phyloP scores from a whole-genome alignment of 2,888 invertebrate species.

The Drosophila seclusa region DNA sequence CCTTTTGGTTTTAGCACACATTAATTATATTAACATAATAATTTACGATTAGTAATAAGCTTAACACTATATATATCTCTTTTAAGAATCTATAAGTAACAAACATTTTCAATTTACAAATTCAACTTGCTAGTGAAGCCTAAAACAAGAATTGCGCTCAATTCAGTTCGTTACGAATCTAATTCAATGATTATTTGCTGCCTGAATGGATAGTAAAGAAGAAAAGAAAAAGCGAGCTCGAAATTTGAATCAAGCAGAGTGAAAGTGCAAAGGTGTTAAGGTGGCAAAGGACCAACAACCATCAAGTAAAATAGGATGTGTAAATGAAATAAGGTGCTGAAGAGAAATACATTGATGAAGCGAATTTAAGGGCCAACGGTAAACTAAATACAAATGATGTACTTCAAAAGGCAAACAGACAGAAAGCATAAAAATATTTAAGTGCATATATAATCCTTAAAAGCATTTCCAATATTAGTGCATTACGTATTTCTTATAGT shows the following conservation, averaged over 20 bases:
- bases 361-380: conserved; percentile 6
- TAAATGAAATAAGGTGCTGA: conserved; percentile 18
- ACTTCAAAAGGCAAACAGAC: conserved; percentile 7
- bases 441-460: conserved; percentile 4
- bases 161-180: conserved; percentile 17
- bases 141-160: conserved; percentile 5
- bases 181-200: conserved; percentile 15
- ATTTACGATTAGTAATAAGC: conserved; percentile 4
- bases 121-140: not conserved
- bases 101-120: not conserved
- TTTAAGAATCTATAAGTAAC: not conserved
- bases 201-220: conserved; percentile 3
- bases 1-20: conserved; percentile 14
- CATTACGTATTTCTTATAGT: conserved; percentile 12
- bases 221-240: conserved; percentile 26
- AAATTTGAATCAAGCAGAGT: conserved; percentile 59
- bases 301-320: conserved; percentile 20
- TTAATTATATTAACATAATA: not conserved
- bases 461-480: conserved; percentile 15
- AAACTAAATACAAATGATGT: conserved; percentile 4
- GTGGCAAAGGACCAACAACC: conserved; percentile 37
- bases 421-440: conserved; percentile 29
- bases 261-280: conserved; percentile 52
- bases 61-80: conserved; percentile 14
- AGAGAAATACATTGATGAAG: conserved; percentile 8